Evolutionary conservation across 2,888 invertebrate species (phyloP).

Genomic region (Hirtodrosophila confusa): DNA sequence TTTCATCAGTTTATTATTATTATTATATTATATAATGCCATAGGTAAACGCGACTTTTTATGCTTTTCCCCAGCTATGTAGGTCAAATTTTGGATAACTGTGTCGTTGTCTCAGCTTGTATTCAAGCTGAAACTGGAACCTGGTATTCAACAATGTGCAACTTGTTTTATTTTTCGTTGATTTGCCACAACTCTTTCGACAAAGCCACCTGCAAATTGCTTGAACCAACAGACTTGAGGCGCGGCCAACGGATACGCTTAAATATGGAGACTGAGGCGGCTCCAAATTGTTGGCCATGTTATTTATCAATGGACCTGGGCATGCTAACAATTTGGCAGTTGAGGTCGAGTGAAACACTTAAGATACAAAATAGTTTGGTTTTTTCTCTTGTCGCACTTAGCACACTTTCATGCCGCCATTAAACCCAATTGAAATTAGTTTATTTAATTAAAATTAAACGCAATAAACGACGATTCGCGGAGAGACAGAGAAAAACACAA

Average conservation of each 20-base stretch:
- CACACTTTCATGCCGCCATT: slow-evolving; percentile 58
- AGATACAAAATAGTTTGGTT: slow-evolving; percentile 20
- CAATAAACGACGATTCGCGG: slow-evolving; percentile 9
- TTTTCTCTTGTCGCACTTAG: slow-evolving; percentile 26
- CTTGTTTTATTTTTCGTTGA: slow-evolving; percentile 36
- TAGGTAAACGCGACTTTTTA: slow-evolving; percentile 10
- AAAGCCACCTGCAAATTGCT: slow-evolving; percentile 59
- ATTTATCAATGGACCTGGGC: slow-evolving; percentile 40
- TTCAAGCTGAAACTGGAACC: slow-evolving; percentile 45
- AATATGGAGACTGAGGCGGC: slow-evolving; percentile 18
- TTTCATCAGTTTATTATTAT: slow-evolving; percentile 25
- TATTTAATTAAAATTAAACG: slow-evolving; percentile 45
- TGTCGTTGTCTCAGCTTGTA: slow-evolving; percentile 20
- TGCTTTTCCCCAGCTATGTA: slow-evolving; percentile 17
- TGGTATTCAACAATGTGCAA: slow-evolving; percentile 42
- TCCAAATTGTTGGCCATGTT: slow-evolving; percentile 30
- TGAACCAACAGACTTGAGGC: slow-evolving; percentile 43
- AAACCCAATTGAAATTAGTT: slow-evolving; percentile 45
- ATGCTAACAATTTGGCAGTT: slow-evolving; percentile 24
- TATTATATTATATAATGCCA: slow-evolving; percentile 21
- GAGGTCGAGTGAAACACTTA: slow-evolving; percentile 33
- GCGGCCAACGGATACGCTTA: slow-evolving; percentile 34
- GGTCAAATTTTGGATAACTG: slow-evolving; percentile 51
- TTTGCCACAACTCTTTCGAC: slow-evolving; percentile 36
- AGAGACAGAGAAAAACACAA: slow-evolving; percentile 26